Base-by-base conservation (phyloP, 2,888 invertebrate genomes). In the Spilarctia lutea region DNA sequence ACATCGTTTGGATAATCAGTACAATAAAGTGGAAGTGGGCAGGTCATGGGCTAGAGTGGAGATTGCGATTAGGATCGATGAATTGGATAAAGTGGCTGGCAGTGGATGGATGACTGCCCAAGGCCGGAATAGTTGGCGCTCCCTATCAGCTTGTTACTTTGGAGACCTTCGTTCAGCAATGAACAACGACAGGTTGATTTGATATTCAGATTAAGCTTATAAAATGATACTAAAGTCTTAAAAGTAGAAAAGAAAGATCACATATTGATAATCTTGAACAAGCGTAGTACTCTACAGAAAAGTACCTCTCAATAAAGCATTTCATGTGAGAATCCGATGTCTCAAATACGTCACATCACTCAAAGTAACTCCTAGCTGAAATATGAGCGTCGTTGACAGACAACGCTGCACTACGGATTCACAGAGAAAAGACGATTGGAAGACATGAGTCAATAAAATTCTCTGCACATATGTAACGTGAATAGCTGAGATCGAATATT, bases 261-360 rank as follows among this genome's bases (percentile, higher is more conserved):
- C 45, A 27, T 68, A 48, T 45, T 18, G 27, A 18, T 52, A 30
- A 48, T 2, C 30, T 20, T 16, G 48, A 56, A 68, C 24, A 52
- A 52, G 33, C 18, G 42, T 6, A 45, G 45, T 16, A 45, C 45
- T 13, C 16, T 56, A 39, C 39, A n/a, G 24, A 18, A 42, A 42
- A 42, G 39, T 63, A 30, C 42, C 10, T 65, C 16, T 11, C n/a
- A 33, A 71, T 65, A 65, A 4, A 63, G 27, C 45, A 65, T 71
- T n/a, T 48, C n/a, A 48, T 48, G n/a, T 48, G 45, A 48, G 65
- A 65, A 35, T 18, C 39, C n/a, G 27, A 68, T 76, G 68, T 73
- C 71, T 81, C 77, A 78, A 81, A 83, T 84, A 73, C 68, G 71
- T 79, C 83, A 80, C 63, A 83, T 83, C 85, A 84, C 35, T 79